Evolutionary conservation across 2,888 invertebrate genomes (phyloP), one percentile per base, ranked within the genome.

Genomic region (Lepidocyrtinus sp.): DNA sequence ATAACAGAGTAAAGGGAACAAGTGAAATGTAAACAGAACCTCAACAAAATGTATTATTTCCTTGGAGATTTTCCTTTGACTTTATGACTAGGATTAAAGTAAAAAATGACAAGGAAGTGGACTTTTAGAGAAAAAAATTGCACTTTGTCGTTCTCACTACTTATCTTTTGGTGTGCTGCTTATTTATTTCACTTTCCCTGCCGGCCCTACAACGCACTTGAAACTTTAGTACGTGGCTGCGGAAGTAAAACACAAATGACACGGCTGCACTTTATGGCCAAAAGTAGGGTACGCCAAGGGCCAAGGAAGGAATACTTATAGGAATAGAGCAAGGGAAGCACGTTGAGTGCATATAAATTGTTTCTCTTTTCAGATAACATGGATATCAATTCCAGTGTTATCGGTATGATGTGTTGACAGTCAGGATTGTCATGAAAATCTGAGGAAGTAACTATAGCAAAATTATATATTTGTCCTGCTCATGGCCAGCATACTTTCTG

Each of bases 71-170:
- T 75, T n/a, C n/a, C n/a, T n/a, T 75, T 80, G 80, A 80, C 80
- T 80, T 80, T 80, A 80, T 75, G 80, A 80, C 75, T 71, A 21
- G 71, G 71, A 79, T 79, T 79, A 79, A 79, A 80, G 67, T 69
- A 59, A 55, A 67, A 77, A 65, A 61, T 62, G 59, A 78, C 21
- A n/a, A 3, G 22, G 2, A 59, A 21, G 64, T 25, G 27, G 64
- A 64, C 21, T 59, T n/a, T n/a, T 15, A 17, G 12, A 59, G 22
- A 59, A 59, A 59, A 22, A 59, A 59, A 59, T 59, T 59, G 21
- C 21, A 59, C 22, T 59, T 12, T 59, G 59, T 21, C 15, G 15
- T 50, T 61, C 15, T 65, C 65, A 1, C 70, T 26, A 26, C 50
- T 63, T 71, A 62, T 67, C 19, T 21, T 59, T 12, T 59, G 59